Conservation (phyloP, 2,797 vertebrate species). For the Zenarchopterus dispar region DNA sequence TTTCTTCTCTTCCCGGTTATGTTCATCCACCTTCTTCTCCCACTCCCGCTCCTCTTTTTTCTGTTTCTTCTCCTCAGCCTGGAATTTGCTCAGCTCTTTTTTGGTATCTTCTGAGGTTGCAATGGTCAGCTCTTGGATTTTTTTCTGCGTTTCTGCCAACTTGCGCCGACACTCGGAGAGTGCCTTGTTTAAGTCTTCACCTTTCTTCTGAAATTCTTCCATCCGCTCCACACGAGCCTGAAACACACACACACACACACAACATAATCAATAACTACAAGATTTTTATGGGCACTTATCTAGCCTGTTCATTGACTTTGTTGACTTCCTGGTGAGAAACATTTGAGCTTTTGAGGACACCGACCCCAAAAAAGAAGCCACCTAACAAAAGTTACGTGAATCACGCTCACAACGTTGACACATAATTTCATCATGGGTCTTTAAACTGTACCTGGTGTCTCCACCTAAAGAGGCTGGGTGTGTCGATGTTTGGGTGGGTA, state of each 20-base stretch:
- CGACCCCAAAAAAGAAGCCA: background rate
- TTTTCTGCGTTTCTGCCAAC: conserved; percentile 85
- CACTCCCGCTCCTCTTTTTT: conserved; percentile 87
- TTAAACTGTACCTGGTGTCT: conserved; percentile 88
- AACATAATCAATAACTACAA: background rate
- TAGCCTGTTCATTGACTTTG: background rate
- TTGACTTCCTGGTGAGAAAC: background rate
- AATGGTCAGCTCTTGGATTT: conserved; percentile 81
- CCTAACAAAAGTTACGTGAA: background rate
- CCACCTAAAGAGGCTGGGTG: conserved; percentile 95
- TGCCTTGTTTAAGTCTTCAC: conserved; percentile 84
- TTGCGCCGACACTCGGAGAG: conserved; percentile 84
- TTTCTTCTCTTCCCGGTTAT: conserved; percentile 89
- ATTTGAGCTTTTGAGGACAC: background rate
- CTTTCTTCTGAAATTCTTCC: conserved; percentile 90
- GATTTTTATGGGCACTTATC: background rate
- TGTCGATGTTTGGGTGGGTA: conserved; percentile 96
- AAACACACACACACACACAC: background rate
- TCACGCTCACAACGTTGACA: background rate
- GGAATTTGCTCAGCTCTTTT: conserved; percentile 81
- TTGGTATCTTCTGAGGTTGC: conserved; percentile 55
- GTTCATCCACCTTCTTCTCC: conserved; percentile 85
- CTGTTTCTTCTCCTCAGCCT: conserved; percentile 87
- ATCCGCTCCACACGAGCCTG: conserved; percentile 93
- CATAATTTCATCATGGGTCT: no score